Evolutionary conservation across 2,888 invertebrate genomes (phyloP), one percentile per base, ranked within the genome.

Genomic region (Orthosia incerta): DNA sequence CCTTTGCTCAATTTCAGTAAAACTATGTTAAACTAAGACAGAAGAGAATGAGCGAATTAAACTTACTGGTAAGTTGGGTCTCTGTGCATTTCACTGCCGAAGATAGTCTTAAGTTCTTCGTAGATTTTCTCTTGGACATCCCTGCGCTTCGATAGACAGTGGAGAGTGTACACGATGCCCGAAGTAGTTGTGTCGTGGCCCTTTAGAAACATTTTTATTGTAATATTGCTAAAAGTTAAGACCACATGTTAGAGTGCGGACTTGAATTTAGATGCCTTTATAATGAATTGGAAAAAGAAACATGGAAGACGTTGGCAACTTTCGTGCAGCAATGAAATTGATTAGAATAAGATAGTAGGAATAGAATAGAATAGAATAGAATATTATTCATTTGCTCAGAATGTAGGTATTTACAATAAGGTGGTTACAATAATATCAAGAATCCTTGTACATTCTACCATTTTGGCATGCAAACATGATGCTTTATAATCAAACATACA

Each of bases 171-270:
- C 0, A 93, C 91, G 15, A 97, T 93, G 0, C 96, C 97, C 1
- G 97, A 97, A 0, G 97, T 96, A 0, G 97, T 97, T 0, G 97
- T 97, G 79, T 97, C 97, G 77, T 97, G 97, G 0, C 97, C 97
- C 97, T 97, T 13, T 69, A 70, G 74, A 18, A 66, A 66, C 3
- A 67, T 2, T 15, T 55, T 13, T 13, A 45, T 18, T 16, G 0
- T 61, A 65, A 7, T 16, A 7, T 18, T 15, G 23, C 7, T 16
- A 12, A 16, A 26, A 55, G 16, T 11, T 55, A 39, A 31, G 9
- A 31, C 9, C 12, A 16, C 16, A 69, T 45, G 5, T 9, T 2
- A 12, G 5, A 50, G 7, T 48, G 13, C n/a, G 26, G 59, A 26
- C n/a, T 13, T 15, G 18, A 63, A 11, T 18, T 46, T 46, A 9